These are phyloP conservation scores for Psammodynastes pulverulentus DNA, from an alignment of 2,113 vertebrate species.

Conservation along the genomic window DNA sequence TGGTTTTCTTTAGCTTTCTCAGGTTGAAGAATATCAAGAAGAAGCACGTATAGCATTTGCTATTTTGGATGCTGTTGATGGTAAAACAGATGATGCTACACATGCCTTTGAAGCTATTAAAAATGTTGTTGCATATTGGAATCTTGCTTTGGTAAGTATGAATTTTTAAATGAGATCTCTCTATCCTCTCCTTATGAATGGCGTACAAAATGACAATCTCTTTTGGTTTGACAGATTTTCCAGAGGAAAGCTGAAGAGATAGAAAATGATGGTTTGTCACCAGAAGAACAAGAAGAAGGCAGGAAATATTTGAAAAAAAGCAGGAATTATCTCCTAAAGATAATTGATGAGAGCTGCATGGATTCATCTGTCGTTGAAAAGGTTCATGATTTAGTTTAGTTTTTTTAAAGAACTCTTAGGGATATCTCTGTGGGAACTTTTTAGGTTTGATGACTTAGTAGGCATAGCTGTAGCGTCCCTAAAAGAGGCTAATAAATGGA, in stretches of 20 bases:
- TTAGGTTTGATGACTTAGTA: background rate
- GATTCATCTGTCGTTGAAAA: constrained; percentile 77
- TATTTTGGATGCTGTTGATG: constrained; percentile 86
- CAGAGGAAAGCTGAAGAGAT: constrained; percentile 90
- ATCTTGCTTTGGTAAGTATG: constrained; percentile 84
- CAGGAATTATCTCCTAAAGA: constrained; percentile 80
- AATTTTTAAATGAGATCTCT: background rate
- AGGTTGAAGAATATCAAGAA: constrained; percentile 81
- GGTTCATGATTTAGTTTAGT: constrained; percentile 64
- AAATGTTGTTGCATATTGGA: constrained; percentile 85
- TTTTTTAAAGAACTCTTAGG: background rate
- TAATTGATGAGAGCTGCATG: constrained; percentile 76
- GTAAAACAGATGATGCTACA: constrained; percentile 88
- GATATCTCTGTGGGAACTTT: background rate
- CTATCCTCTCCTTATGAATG: background rate
- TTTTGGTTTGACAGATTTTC: constrained; percentile 77
- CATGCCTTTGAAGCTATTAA: constrained; percentile 85
- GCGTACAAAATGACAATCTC: background rate
- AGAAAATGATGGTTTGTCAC: constrained; percentile 77
- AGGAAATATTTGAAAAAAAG: constrained; percentile 81
- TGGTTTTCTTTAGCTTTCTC: constrained; percentile 69
- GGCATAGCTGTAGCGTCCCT: background rate
- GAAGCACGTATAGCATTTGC: constrained; percentile 84
- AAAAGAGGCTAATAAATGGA: background rate
- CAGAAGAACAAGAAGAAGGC: constrained; percentile 86